Base-by-base conservation (phyloP, 2,797 vertebrate species). In the Cynopterus sphinx region DNA sequence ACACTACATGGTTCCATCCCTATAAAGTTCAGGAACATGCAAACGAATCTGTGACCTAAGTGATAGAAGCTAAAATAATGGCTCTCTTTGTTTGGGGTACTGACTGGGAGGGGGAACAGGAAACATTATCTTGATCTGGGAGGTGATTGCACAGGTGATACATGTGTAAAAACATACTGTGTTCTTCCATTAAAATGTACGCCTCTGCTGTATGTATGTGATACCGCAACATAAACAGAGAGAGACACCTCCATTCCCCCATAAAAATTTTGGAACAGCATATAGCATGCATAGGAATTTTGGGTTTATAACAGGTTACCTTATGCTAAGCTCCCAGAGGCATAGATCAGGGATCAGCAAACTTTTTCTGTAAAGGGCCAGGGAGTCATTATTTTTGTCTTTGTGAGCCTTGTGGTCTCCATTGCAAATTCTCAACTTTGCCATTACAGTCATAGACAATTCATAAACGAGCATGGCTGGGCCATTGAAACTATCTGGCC, bases 401-500 rank as follows among this genome's bases (percentile, higher is more conserved):
- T 96, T 87, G 41, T 15, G 39, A 85, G 73, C 28, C 65, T 68
- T 53, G 6, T 17, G 3, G 24, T 92, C 55, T 77, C 33, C 24
- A 61, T 81, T 87, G 53, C 46, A 77, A 41, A 26, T 95, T 91
- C 53, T 88, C 67, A 78, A 70, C 49, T 86, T 46, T 88, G 33
- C 57, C 9, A 7, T 61, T 90, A 63, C 4, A 71, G 75, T 43
- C 31, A 57, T 0, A 41, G 77, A 81, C 13, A 85, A 8, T 78
- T 90, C 51, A 70, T 90, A 78, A 86, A 63, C 57, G 68, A 88
- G 36, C 19, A 21, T 65, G 82, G 39, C 33, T 59, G 55, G 43
- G 41, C 78, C 46, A 88, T 26, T 83, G 28, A 96, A 83, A 94
- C 82, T 88, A 51, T 94, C 82, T 41, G 53, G 68, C 17, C 63